Conservation (phyloP, 2,113 vertebrate species). For the Caloenas nicobarica region DNA sequence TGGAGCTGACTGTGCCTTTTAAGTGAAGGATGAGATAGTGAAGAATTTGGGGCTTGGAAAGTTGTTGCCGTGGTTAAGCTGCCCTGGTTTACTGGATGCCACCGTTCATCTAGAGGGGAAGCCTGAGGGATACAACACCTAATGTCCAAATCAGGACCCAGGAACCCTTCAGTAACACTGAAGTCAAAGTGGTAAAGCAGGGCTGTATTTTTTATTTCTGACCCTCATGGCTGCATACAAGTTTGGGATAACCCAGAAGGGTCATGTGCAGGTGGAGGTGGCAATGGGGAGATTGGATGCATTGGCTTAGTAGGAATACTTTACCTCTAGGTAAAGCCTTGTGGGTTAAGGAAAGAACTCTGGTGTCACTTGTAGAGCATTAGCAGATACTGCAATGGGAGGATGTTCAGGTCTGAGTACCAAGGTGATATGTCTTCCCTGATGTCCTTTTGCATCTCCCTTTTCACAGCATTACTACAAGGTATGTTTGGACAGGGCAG, state of each 20-base stretch:
- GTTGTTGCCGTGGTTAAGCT: neutral
- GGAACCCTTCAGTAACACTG: neutral
- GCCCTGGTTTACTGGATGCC: neutral
- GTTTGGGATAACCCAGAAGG: neutral
- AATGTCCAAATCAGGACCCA: neutral
- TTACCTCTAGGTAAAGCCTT: too few relatives aligned
- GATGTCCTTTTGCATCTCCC: neutral
- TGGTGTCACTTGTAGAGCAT: neutral
- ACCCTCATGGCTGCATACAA: neutral
- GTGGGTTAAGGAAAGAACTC: neutral
- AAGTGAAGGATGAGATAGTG: slow-evolving; percentile 52
- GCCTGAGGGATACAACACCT: neutral
- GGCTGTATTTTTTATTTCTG: neutral
- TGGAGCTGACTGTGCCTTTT: slow-evolving; percentile 45
- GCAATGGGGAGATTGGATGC: neutral
- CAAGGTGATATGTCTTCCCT: accelerated
- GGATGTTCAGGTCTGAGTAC: neutral
- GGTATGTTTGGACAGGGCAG: neutral
- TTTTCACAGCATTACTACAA: neutral
- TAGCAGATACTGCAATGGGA: neutral
- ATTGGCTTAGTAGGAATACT: neutral
- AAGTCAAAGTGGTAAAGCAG: neutral
- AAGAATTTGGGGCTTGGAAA: slow-evolving; percentile 42
- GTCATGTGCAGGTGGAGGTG: accelerated
- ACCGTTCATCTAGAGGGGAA: neutral